phyloP scores from a whole-genome alignment of 2,888 invertebrate genomes.

The Xanthia togata region DNA sequence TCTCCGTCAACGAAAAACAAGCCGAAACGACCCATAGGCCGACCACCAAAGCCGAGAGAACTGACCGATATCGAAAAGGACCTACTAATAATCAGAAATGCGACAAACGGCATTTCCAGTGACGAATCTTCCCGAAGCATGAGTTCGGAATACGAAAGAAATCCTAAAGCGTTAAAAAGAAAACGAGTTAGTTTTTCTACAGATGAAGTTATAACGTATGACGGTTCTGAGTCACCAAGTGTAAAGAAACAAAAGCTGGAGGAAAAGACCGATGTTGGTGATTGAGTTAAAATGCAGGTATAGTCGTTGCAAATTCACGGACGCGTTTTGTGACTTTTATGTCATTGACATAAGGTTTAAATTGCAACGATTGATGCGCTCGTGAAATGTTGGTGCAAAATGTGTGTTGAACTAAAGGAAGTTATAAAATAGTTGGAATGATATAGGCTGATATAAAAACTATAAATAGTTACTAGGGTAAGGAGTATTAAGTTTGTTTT shows the following conservation, averaged over 20 bases:
- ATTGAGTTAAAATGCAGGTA: conserved; percentile 41
- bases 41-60: conserved; percentile 80
- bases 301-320: not conserved
- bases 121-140: conserved; percentile 76
- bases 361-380: conserved; percentile 1
- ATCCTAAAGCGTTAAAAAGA: conserved; percentile 74
- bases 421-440: not conserved
- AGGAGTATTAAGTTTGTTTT: conserved; percentile 14
- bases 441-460: conserved; percentile 18
- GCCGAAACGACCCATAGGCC: conserved; percentile 74
- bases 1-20: conserved; percentile 78
- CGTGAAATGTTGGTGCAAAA: conserved; percentile 19
- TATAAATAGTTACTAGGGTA: conserved; percentile 14
- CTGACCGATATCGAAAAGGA: conserved; percentile 87
- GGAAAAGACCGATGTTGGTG: conserved; percentile 57
- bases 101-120: conserved; percentile 79
- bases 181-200: conserved; percentile 76
- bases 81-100: conserved; percentile 83
- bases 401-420: conserved; percentile 28
- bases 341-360: not conserved
- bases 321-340: not conserved
- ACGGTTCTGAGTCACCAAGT: conserved; percentile 57
- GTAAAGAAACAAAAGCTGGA: conserved; percentile 61
- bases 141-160: conserved; percentile 72
- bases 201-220: conserved; percentile 68